Percentiles rank a stretch among this genome's conserved stretches.
phyloP scores from a whole-genome alignment of 1,140 invertebrate genomes.

The Argopecten irradians region DNA sequence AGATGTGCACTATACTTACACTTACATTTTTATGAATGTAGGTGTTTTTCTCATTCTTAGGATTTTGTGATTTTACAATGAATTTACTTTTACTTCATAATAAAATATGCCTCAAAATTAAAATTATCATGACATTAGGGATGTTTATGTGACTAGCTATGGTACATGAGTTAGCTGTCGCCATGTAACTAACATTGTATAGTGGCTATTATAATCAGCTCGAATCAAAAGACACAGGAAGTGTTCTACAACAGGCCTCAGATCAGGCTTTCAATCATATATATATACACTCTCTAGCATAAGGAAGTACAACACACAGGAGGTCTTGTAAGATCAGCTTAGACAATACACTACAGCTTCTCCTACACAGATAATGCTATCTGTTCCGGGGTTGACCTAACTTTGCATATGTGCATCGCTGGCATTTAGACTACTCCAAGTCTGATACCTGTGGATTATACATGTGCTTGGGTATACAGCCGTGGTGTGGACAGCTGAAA shows the following conservation, averaged over 20 bases:
- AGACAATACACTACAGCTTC: background rate
- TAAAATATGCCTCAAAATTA: too few species aligned
- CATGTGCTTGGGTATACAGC: background rate
- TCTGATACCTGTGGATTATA: background rate
- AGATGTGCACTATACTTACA: too few species aligned
- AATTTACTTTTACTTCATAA: too few species aligned
- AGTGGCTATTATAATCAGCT: background rate
- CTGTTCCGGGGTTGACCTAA: background rate
- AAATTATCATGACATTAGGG: too few species aligned
- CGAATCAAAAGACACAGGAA: constrained; percentile 16
- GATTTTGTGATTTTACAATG: too few species aligned
- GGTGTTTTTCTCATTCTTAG: too few species aligned
- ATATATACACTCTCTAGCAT: background rate
- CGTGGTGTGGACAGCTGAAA: background rate
- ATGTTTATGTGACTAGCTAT: background rate
- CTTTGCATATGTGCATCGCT: background rate
- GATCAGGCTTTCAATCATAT: background rate
- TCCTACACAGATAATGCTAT: background rate
- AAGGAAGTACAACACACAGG: background rate
- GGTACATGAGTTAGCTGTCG: constrained; percentile 1
- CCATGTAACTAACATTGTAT: background rate
- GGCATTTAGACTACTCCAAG: background rate
- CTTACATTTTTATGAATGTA: too few species aligned
- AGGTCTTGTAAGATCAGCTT: background rate
- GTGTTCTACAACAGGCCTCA: background rate